phyloP scores from a whole-genome alignment of 2,888 invertebrate genomes.

The Eupeodes latifasciatus region DNA sequence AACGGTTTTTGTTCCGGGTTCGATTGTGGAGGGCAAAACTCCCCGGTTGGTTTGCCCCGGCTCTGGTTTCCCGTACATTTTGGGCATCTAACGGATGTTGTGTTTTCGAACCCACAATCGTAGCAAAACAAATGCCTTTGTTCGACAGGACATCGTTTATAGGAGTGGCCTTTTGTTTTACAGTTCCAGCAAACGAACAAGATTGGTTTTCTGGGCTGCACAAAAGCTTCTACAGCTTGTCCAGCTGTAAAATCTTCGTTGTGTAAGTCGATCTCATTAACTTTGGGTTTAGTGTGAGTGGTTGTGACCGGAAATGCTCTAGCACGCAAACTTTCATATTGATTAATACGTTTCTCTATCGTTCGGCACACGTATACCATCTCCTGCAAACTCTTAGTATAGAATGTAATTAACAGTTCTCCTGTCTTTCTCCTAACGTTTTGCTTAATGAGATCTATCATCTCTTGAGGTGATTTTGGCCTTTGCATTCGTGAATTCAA shows the following conservation, averaged over 20 bases:
- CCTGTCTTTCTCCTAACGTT: neutral
- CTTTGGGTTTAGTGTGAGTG: neutral
- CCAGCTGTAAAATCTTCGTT: neutral
- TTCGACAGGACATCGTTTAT: too few species aligned
- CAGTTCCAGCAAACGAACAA: too few species aligned
- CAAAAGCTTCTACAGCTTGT: too few species aligned
- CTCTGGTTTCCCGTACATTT: too few species aligned
- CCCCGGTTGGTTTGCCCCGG: too few species aligned
- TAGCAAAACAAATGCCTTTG: too few species aligned
- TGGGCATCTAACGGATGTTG: too few species aligned
- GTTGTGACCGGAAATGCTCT: conserved; percentile 13
- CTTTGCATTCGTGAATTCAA: neutral
- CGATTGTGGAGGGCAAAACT: conserved; percentile 6
- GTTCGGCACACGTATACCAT: conserved; percentile 7
- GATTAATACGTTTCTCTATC: neutral
- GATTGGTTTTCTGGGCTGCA: too few species aligned
- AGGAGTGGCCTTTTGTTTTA: too few species aligned
- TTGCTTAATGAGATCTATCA: conserved; percentile 11
- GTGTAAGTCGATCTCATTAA: neutral
- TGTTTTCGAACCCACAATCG: too few species aligned
- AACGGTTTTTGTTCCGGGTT: conserved; percentile 10
- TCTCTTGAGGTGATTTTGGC: too few species aligned
- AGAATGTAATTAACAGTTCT: conserved; percentile 6
- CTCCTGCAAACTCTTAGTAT: neutral
- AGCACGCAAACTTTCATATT: too few species aligned